Percentiles rank a stretch among this genome's conserved stretches.
phyloP scores from a whole-genome alignment of 2,113 vertebrate species.

The human region DNA sequence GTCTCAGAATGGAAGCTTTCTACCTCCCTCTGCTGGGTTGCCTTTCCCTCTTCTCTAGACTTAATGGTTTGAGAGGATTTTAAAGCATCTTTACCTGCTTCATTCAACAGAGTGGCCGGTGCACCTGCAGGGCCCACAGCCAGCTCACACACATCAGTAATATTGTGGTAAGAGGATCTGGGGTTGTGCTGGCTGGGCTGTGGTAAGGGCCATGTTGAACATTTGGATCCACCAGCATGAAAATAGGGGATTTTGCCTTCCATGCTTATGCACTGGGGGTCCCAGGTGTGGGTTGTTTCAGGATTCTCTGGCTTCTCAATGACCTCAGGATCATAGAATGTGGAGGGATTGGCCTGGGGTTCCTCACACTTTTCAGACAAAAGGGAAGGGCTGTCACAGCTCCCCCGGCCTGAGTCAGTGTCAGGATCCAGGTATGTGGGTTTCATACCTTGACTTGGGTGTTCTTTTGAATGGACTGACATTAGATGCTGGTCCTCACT shows the following conservation, averaged over 20 bases:
- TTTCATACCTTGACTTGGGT: constrained; percentile 77
- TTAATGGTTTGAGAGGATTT: constrained; percentile 53
- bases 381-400: constrained; percentile 93
- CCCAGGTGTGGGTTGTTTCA: not conserved
- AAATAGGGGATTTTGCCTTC: constrained; percentile 63
- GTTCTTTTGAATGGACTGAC: constrained; percentile 80
- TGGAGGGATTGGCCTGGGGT: constrained; percentile 21
- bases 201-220: constrained; percentile 86
- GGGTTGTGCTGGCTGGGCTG: constrained; percentile 77
- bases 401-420: constrained; percentile 92
- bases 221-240: constrained; percentile 71
- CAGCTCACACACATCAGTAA: constrained; percentile 75
- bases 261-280: constrained; percentile 19
- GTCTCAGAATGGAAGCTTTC: constrained; percentile 51
- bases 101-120: constrained; percentile 49
- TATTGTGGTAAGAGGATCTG: constrained; percentile 81
- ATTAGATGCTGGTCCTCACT: constrained; percentile 88
- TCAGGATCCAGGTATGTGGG: constrained; percentile 83
- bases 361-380: constrained; percentile 87
- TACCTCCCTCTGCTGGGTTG: constrained; percentile 37
- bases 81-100: constrained; percentile 66
- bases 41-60: constrained; percentile 12
- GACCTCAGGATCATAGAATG: constrained; percentile 48
- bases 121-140: constrained; percentile 23
- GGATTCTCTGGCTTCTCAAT: constrained; percentile 72